Conservation (phyloP, 2,888 invertebrate species). For the Mesoligia furuncula region DNA sequence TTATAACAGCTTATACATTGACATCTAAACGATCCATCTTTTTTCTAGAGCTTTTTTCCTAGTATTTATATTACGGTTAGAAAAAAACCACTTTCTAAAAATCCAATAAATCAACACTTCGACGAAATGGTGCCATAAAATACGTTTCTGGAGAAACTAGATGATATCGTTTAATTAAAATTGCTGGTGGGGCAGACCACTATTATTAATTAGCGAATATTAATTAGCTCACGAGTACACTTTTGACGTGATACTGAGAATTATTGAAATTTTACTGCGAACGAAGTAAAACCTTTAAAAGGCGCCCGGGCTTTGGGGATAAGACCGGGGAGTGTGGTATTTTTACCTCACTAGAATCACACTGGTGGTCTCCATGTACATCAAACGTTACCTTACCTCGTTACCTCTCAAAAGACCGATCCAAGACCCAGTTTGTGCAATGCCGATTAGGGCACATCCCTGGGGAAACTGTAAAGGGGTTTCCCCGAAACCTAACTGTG, state of each 20-base stretch:
- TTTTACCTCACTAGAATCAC: no score
- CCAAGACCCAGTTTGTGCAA: no score
- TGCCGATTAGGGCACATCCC: no score
- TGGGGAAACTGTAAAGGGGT: no score
- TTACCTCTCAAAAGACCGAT: no score
- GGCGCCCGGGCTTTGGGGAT: no score
- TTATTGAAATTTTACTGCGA: not conserved
- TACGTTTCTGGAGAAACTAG: not conserved
- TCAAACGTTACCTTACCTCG: no score
- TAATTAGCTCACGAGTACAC: not conserved
- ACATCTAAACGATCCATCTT: not conserved
- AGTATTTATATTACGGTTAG: not conserved
- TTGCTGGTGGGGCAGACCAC: no score
- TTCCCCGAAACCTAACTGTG: no score
- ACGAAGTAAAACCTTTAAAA: not conserved
- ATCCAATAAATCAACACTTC: not conserved
- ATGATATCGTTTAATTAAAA: constrained; percentile 11
- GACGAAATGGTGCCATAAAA: not conserved
- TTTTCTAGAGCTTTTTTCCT: not conserved
- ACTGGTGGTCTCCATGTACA: no score
- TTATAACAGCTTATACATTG: not conserved
- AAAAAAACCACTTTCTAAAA: not conserved
- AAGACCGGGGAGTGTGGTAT: no score
- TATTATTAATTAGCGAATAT: no score
- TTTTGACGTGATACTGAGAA: constrained; percentile 3